Evolutionary conservation across 2,888 invertebrate genomes (phyloP).

Genomic region (Sphaerophoria taeniata): DNA sequence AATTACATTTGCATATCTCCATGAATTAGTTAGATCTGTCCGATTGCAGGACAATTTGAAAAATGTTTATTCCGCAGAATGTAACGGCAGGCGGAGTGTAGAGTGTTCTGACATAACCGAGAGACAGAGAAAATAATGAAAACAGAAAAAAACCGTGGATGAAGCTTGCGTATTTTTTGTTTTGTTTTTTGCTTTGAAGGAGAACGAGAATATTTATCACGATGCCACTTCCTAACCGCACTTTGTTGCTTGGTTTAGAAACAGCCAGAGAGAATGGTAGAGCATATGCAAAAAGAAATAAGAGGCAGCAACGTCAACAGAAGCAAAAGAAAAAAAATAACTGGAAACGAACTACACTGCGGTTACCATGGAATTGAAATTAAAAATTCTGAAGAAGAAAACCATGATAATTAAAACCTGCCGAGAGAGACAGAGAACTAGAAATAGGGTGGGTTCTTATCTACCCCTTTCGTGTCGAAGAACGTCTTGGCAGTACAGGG

Average conservation of each 20-base stretch:
- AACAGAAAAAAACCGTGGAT: neutral
- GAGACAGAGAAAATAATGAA: slow-evolving; percentile 1
- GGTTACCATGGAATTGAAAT: slow-evolving; percentile 71
- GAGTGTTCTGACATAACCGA: neutral
- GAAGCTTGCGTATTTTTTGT: slow-evolving; percentile 52
- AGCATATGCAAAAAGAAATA: slow-evolving; percentile 39
- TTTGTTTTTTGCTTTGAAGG: neutral
- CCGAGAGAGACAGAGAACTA: neutral
- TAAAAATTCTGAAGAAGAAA: slow-evolving; percentile 58
- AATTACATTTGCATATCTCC: slow-evolving; percentile 82
- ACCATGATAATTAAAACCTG: slow-evolving; percentile 65
- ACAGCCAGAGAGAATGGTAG: slow-evolving; percentile 20
- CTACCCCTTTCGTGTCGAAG: too few relatives aligned
- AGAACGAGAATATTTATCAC: slow-evolving; percentile 61
- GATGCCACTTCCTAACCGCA: slow-evolving; percentile 56
- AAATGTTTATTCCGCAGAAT: slow-evolving; percentile 76
- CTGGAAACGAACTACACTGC: slow-evolving; percentile 54
- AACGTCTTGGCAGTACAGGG: too few relatives aligned
- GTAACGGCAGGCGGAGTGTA: slow-evolving; percentile 41
- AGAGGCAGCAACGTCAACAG: slow-evolving; percentile 10
- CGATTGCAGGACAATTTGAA: slow-evolving; percentile 80
- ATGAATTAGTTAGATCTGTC: slow-evolving; percentile 75
- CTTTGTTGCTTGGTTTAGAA: neutral
- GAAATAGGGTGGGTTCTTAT: too few relatives aligned
- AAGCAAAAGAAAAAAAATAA: slow-evolving; percentile 5